Percentiles rank a stretch among this genome's conserved stretches.
Conservation (phyloP, 2,797 vertebrate species). For the Hydrophis major region DNA sequence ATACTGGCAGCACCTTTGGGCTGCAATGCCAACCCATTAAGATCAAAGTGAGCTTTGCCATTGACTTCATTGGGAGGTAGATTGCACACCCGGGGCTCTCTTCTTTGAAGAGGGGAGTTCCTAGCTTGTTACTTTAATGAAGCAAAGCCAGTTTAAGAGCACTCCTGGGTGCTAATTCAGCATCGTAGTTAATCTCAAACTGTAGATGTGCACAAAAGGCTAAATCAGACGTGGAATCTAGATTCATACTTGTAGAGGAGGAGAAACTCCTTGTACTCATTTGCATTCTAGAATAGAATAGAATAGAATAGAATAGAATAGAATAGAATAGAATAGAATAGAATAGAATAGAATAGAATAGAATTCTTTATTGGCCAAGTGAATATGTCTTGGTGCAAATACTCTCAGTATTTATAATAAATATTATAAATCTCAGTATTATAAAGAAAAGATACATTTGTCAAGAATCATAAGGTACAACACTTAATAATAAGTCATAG, state of each 20-base stretch:
- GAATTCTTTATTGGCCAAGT: no score
- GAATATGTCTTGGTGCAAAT: no score
- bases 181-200: conserved; percentile 9
- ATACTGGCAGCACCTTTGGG: conserved; percentile 24
- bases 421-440: no score
- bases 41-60: conserved; percentile 32
- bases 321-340: no score
- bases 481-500: no score
- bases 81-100: background rate
- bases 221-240: background rate
- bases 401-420: no score
- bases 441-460: no score
- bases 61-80: conserved; percentile 12
- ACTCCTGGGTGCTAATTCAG: conserved; percentile 12
- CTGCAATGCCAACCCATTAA: conserved; percentile 16
- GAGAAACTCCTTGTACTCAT: background rate
- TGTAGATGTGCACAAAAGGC: background rate
- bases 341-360: no score
- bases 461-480: no score
- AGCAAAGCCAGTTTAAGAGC: background rate
- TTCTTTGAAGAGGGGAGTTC: conserved; percentile 20
- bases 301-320: no score
- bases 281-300: background rate
- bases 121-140: conserved; percentile 11
- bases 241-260: background rate